A percentile compares a stretch with the other conserved stretches of the same genome.
Conservation (phyloP, 2,888 invertebrate genomes). For the Pammene fasciana region DNA sequence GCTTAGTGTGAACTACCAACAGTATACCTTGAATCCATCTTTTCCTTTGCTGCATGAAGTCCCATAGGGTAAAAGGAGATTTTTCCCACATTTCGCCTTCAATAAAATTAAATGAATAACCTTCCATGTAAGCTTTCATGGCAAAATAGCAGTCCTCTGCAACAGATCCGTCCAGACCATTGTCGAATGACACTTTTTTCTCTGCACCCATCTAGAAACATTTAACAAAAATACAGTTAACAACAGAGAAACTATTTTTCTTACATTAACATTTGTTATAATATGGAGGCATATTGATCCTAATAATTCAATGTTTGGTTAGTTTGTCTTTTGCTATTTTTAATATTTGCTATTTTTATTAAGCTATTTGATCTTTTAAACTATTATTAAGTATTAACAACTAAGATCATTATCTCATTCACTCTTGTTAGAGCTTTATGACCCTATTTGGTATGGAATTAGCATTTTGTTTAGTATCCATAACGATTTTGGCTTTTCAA, state of each 20-base stretch:
- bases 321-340: no score
- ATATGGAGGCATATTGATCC: no score
- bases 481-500: no score
- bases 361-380: no score
- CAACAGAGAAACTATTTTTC: neutral
- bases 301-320: no score
- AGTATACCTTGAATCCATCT: conserved; percentile 97
- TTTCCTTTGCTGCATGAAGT: conserved; percentile 97
- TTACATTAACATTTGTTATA: no score
- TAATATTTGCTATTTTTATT: no score
- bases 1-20: conserved; percentile 93
- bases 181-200: conserved; percentile 95
- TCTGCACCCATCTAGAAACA: conserved; percentile 92
- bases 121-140: conserved; percentile 96
- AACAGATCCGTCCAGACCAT: conserved; percentile 98
- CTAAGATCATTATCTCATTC: no score
- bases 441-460: no score
- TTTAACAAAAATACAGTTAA: conserved; percentile 10
- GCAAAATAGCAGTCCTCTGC: conserved; percentile 99
- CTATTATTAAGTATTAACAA: no score
- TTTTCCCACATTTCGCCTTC: conserved; percentile 99
- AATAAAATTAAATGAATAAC: conserved; percentile 96
- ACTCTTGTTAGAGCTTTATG: no score
- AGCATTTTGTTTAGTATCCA: no score
- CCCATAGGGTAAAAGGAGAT: conserved; percentile 96